Base-by-base conservation (phyloP, 2,888 invertebrate species). In the Tethea ocularis region DNA sequence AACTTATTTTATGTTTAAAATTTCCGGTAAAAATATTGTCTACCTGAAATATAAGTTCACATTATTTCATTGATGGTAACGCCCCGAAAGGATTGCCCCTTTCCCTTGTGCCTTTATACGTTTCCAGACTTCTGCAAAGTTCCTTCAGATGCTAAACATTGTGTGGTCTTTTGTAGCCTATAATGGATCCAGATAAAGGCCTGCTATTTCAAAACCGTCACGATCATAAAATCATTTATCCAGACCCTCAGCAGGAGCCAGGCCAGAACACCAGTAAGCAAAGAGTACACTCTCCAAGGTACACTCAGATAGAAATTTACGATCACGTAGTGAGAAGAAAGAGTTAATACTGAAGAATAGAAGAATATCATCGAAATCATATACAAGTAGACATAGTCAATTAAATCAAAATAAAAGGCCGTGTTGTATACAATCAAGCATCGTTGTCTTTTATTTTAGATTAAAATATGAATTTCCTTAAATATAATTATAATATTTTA, bases 141-240 rank as follows among this genome's bases (percentile, higher is more conserved):
- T 10, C 20, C 17, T 59, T 51, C n/a, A n/a, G n/a, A n/a, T 61
- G 52, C n/a, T 17, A 22, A 17, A 20, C 51, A n/a, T 6, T 13
- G 1, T 23, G n/a, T 17, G 58, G 46, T 62, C 41, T 54, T 78
- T 78, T 1, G 82, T 36, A 94, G 93, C 94, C 95, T 0, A 84
- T 96, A 24, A 95, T 96, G 76, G 96, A 97, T 78, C 95, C 95
- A n/a, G 94, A 94, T 7, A 93, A 92, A 62, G 97, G 97, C 0
- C 81, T 98, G 26, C 85, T 96, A 38, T 97, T 98, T 75, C 96
- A 96, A 91, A 97, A 97, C 80, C 94, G 95, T 57, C 95, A 96
- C 66, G 97, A 98, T 80, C 94, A 96, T 71, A 96, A 96, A 85
- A 94, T 95, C 51, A 94, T 98, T 55, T 95, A 94, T 72, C 95